These are phyloP conservation scores for Palloptera scutellata DNA, from an alignment of 2,888 invertebrate species.

Conservation along the genomic window DNA sequence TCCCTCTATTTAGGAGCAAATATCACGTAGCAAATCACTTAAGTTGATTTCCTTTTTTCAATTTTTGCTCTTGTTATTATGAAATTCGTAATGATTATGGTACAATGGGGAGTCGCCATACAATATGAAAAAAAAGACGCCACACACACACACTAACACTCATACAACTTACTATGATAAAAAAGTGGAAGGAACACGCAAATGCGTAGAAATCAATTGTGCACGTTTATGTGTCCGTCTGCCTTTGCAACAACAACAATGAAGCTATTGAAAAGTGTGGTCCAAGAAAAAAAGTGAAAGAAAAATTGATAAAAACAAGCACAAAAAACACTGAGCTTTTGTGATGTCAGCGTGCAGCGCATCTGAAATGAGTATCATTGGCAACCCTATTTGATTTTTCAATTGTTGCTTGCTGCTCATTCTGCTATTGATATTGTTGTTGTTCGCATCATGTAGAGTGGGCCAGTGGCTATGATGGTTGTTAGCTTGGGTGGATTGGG, in stretches of 20 bases:
- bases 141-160: too few relatives aligned
- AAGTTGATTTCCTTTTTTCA: too few relatives aligned
- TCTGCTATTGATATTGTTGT: not conserved
- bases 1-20: too few relatives aligned
- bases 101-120: too few relatives aligned
- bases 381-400: not conserved
- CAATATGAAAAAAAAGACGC: too few relatives aligned
- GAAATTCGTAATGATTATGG: too few relatives aligned
- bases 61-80: too few relatives aligned
- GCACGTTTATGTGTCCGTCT: constrained; percentile 40
- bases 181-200: constrained; percentile 46
- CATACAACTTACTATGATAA: too few relatives aligned
- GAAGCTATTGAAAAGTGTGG: constrained; percentile 33
- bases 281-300: constrained; percentile 16
- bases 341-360: constrained; percentile 51
- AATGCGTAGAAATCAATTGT: constrained; percentile 61
- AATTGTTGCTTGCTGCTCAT: not conserved
- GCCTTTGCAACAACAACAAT: constrained; percentile 20
- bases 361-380: constrained; percentile 50
- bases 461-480: not conserved
- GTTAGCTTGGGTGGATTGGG: not conserved
- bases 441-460: too few relatives aligned
- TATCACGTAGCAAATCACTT: too few relatives aligned
- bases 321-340: not conserved
- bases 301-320: constrained; percentile 13